These are phyloP conservation scores for Oedothorax gibbosus DNA, from an alignment of 1,140 invertebrate species.

Conservation along the genomic window DNA sequence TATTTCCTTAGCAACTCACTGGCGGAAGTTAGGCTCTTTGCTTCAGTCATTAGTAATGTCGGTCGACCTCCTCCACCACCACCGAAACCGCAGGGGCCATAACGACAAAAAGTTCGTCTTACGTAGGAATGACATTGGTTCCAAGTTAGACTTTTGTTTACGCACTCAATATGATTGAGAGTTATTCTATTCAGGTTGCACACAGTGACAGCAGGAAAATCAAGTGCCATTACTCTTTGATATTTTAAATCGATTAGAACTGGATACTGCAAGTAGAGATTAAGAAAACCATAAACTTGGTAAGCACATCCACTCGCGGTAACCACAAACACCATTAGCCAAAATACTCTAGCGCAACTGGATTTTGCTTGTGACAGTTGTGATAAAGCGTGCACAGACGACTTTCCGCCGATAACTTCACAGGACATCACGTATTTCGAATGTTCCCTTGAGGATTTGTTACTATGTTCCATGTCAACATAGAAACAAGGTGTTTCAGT, in stretches of 20 bases:
- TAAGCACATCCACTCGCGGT: background rate
- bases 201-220: slow-evolving; percentile 17
- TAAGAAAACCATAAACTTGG: background rate
- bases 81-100: no score
- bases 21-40: no score
- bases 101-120: rapidly evolving
- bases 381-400: background rate
- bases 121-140: background rate
- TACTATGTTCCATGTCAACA: no score
- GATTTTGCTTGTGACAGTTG: background rate
- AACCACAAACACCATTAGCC: background rate
- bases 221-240: background rate
- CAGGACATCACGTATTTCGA: no score
- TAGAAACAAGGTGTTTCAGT: no score
- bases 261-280: background rate
- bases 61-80: background rate
- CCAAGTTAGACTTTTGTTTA: background rate
- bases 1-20: background rate
- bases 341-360: background rate
- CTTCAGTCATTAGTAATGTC: background rate
- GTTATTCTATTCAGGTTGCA: slow-evolving; percentile 29
- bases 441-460: no score
- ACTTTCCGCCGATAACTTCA: no score
- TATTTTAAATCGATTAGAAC: background rate
- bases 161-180: background rate